Evolutionary conservation across 2,888 invertebrate genomes (phyloP).

Genomic region (Acanthosepion esculentum): DNA sequence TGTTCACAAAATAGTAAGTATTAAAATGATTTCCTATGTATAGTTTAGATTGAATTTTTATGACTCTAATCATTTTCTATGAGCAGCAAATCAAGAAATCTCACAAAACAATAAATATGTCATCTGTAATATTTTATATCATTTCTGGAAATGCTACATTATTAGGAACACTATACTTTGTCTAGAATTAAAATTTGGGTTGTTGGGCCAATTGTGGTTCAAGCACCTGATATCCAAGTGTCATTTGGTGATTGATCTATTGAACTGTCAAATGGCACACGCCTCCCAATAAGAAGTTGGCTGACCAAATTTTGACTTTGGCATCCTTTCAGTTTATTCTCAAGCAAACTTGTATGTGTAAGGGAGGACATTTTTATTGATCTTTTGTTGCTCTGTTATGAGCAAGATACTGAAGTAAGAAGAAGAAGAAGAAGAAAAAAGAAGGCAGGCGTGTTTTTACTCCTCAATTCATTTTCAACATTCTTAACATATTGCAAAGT

Average conservation of each 20-base stretch:
- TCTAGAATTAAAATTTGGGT: neutral
- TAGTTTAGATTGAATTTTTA: neutral
- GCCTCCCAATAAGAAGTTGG: neutral
- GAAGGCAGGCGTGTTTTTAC: neutral
- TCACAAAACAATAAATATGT: neutral
- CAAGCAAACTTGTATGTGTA: neutral
- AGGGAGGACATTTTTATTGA: neutral
- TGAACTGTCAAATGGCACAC: neutral
- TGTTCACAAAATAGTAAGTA: neutral
- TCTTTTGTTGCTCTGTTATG: neutral
- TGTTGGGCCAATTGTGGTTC: neutral
- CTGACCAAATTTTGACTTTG: neutral
- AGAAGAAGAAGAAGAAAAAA: neutral
- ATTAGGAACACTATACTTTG: neutral
- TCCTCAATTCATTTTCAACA: neutral
- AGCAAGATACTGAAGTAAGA: neutral
- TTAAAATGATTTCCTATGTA: neutral
- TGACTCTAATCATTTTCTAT: neutral
- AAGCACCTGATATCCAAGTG: neutral
- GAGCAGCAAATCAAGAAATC: neutral
- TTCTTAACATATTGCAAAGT: neutral
- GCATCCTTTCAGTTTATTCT: neutral
- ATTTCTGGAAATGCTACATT: neutral
- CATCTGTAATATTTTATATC: neutral
- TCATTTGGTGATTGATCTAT: neutral